Base-by-base conservation (phyloP, 1,140 invertebrate genomes). In the Aphaenogaster rudis region DNA sequence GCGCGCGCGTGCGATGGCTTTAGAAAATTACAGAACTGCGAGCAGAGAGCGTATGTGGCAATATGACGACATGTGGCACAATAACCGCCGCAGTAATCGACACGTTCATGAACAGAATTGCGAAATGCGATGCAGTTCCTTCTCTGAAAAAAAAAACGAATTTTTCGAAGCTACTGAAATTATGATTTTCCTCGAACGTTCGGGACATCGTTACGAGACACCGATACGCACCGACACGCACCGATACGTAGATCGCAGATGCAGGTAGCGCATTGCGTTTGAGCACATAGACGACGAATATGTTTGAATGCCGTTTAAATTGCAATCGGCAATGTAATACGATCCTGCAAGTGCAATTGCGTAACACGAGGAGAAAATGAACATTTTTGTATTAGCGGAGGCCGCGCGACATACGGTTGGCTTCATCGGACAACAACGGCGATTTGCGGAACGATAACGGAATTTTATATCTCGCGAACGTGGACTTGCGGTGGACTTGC, bases 21-120 rank as follows among this genome's bases (percentile, higher is more conserved):
- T 81, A 81, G 79, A 81, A 81, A 81, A 81, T 81, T 81, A 81
- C 50, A 81, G 79, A 71, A 81, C 79, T 39, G 39, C 50, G 33
- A 80, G 64, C 50, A 57, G 36, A 71, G 52, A 81, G 39, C 79
- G 66, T 81, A 81, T 81, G 66, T 71, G 79, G 66, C 79, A 71
- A 81, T 15, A 33, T 45, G 66, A 81, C 57, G 78, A 81, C 77
- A 79, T 64, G 45, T 81, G 66, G 50, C 50, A 81, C 66, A 71
- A 81, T 42, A 66, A 80, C 78, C n/a, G 45, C 79, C 66, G 48
- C 50, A 17, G 64, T 81, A 81, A 81, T 71, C 79, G 66, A 81
- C 52, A 79, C 66, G 50, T 81, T 71, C 50, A 45, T n/a, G 28
- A 28, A 42, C 48, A 45, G 15, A 72, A 81, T 81, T 71, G 39